Percentiles rank a stretch among this genome's conserved stretches.
phyloP scores from a whole-genome alignment of 1,140 invertebrate genomes.

The Orius insidiosus region DNA sequence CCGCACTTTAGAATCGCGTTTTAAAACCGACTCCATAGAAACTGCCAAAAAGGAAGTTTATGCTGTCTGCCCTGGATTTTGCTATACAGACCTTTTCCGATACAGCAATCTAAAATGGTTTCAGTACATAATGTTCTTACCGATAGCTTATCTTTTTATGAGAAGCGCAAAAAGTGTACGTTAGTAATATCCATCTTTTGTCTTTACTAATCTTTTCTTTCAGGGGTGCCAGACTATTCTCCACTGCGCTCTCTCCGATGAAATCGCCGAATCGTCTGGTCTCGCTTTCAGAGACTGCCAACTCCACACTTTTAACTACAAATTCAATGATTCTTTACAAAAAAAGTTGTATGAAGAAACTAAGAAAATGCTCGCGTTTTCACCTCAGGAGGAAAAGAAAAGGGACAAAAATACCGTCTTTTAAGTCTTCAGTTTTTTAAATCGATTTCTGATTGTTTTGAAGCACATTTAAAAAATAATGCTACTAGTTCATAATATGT shows the following conservation, averaged over 20 bases:
- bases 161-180: conserved; percentile 36
- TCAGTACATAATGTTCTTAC: conserved; percentile 47
- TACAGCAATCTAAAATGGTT: conserved; percentile 47
- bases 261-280: conserved; percentile 41
- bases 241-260: conserved; percentile 51
- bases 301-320: conserved; percentile 39
- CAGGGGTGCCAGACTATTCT: conserved; percentile 60
- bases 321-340: conserved; percentile 39
- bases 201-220: conserved; percentile 24
- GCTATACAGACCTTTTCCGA: conserved; percentile 58
- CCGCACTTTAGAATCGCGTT: no score
- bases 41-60: conserved; percentile 34
- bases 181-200: background rate
- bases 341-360: conserved; percentile 46
- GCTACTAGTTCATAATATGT: no score
- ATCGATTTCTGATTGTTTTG: no score
- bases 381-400: no score
- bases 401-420: no score
- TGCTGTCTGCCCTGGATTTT: conserved; percentile 68
- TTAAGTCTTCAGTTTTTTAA: no score
- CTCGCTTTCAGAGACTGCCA: conserved; percentile 56
- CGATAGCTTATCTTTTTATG: conserved; percentile 50
- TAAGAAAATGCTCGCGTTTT: conserved; percentile 10
- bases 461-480: no score
- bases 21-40: no score